These are phyloP conservation scores for Ochotona curzoniae DNA, from an alignment of 2,113 vertebrate genomes.

Conservation along the genomic window DNA sequence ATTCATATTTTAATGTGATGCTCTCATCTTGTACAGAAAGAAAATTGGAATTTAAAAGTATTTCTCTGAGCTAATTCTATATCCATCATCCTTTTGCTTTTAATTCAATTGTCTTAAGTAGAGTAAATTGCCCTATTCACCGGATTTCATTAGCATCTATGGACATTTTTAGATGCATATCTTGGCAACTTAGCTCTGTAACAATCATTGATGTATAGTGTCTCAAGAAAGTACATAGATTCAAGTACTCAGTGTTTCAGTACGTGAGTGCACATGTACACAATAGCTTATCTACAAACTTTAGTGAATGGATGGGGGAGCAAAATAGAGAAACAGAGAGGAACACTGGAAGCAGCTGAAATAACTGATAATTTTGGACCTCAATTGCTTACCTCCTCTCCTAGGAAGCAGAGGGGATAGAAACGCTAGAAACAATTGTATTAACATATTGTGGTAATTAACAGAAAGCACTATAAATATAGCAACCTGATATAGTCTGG, in stretches of 20 bases:
- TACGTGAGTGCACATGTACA: background rate
- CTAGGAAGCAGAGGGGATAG: background rate
- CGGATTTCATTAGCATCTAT: slow-evolving; percentile 36
- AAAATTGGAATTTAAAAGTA: slow-evolving; percentile 38
- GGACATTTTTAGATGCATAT: slow-evolving; percentile 33
- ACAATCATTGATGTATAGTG: slow-evolving; percentile 55
- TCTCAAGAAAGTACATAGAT: background rate
- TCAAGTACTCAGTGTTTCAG: too few species aligned
- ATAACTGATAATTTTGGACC: background rate
- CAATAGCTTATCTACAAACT: background rate
- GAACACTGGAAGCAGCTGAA: background rate
- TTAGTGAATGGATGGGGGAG: background rate
- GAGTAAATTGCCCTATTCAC: slow-evolving; percentile 13
- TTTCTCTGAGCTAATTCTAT: slow-evolving; percentile 43
- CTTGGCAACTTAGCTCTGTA: slow-evolving; percentile 56
- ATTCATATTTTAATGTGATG: slow-evolving; percentile 25
- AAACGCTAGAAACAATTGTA: background rate
- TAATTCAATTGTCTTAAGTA: slow-evolving; percentile 45
- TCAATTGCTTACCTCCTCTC: background rate
- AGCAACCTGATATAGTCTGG: background rate
- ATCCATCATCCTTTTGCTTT: slow-evolving; percentile 33
- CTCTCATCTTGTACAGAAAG: background rate
- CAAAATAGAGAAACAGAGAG: background rate
- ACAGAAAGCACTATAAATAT: background rate
- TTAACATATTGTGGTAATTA: background rate